These are phyloP conservation scores for Bombus superbus DNA, from an alignment of 1,140 invertebrate species.

Conservation along the genomic window DNA sequence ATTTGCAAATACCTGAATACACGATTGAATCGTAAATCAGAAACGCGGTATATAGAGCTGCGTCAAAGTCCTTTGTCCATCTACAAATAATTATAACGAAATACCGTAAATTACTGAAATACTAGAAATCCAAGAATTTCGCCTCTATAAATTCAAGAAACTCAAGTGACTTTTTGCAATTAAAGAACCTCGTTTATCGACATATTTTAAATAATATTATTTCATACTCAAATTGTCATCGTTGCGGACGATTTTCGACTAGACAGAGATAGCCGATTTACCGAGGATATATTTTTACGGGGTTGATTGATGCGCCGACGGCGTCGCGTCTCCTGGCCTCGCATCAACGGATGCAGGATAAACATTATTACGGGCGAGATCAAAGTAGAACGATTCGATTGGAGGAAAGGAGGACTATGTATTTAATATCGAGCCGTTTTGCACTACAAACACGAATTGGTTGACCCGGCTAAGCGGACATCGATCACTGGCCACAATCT, in stretches of 20 bases:
- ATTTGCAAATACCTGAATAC: too few relatives aligned
- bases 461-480: constrained; percentile 55
- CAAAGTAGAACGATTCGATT: constrained; percentile 69
- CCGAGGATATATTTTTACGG: background rate
- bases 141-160: too few relatives aligned
- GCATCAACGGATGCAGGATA: constrained; percentile 70
- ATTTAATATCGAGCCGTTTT: constrained; percentile 74
- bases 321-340: background rate
- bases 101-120: too few relatives aligned
- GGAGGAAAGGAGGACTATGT: constrained; percentile 68
- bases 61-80: too few relatives aligned
- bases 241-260: background rate
- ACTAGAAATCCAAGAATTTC: too few relatives aligned
- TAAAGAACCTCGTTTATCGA: too few relatives aligned
- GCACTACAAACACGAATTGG: constrained; percentile 69
- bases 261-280: background rate
- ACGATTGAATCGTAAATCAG: too few relatives aligned
- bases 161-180: too few relatives aligned
- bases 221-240: too few relatives aligned
- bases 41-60: too few relatives aligned
- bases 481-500: constrained; percentile 34
- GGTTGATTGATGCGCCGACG: background rate
- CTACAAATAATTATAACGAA: too few relatives aligned
- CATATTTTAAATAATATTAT: too few relatives aligned
- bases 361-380: constrained; percentile 70